phyloP scores from a whole-genome alignment of 2,113 vertebrate species.

The Ondatra zibethicus region DNA sequence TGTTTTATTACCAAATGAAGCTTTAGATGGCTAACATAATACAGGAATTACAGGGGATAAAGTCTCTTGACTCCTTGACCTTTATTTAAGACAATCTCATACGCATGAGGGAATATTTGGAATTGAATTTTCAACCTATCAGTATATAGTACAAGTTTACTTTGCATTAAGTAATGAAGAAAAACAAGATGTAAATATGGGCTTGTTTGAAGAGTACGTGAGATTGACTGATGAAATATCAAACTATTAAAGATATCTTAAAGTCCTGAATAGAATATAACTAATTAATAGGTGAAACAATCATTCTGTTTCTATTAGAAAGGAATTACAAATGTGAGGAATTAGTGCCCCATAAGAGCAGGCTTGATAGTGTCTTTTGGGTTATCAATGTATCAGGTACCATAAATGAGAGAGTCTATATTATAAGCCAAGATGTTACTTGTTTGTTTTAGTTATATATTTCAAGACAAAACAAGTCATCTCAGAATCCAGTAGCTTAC shows the following conservation, averaged over 20 bases:
- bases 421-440: neutral
- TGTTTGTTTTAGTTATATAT: neutral
- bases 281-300: neutral
- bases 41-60: neutral
- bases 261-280: neutral
- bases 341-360: neutral
- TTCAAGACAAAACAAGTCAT: neutral
- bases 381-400: neutral
- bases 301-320: neutral
- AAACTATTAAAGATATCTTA: constrained; percentile 27
- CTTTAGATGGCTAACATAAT: neutral
- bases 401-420: neutral
- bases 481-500: neutral
- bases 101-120: neutral
- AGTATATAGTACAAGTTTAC: neutral
- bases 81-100: neutral
- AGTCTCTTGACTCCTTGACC: neutral
- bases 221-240: constrained; percentile 14
- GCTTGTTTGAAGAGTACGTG: neutral
- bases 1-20: constrained; percentile 16
- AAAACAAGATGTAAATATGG: neutral
- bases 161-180: neutral
- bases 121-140: constrained; percentile 44
- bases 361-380: neutral
- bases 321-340: neutral